These are phyloP conservation scores for Cebidichthys violaceus DNA, from an alignment of 2,113 vertebrate genomes.

Conservation along the genomic window DNA sequence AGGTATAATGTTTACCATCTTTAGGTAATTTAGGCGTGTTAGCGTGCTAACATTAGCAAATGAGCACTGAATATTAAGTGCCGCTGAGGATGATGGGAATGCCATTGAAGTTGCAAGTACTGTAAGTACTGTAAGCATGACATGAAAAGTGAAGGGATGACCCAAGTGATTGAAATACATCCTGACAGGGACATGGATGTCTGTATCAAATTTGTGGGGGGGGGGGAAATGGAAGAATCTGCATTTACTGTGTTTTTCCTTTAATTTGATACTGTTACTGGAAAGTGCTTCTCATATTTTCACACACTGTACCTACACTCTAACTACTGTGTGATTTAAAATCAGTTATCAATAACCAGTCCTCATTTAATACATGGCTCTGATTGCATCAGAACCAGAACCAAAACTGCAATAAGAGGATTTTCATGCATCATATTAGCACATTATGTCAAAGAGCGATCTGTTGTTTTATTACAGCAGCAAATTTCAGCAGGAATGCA, in stretches of 20 bases:
- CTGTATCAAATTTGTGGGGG: too few species aligned
- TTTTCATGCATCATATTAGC: constrained; percentile 15
- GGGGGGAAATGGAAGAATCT: not conserved
- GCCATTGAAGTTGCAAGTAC: not conserved
- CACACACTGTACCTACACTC: not conserved
- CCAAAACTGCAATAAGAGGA: constrained; percentile 1
- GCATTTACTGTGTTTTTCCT: not conserved
- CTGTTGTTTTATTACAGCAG: constrained; percentile 1
- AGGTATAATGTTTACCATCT: too few species aligned
- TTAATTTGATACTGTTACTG: not conserved
- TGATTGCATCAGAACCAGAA: not conserved
- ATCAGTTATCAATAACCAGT: not conserved
- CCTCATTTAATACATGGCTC: not conserved
- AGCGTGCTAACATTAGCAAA: not conserved
- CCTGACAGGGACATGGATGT: too few species aligned
- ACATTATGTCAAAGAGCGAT: not conserved
- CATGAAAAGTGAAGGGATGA: too few species aligned
- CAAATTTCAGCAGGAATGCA: not conserved
- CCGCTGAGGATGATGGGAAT: not conserved
- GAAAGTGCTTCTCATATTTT: not conserved
- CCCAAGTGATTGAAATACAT: too few species aligned
- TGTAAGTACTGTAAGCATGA: too few species aligned
- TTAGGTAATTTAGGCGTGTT: not conserved
- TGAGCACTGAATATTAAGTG: not conserved
- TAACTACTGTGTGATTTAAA: too few species aligned